A percentile compares a stretch with the other conserved stretches of the same genome.
These are phyloP conservation scores for Noctua janthina DNA, from an alignment of 2,888 invertebrate species.

Conservation along the genomic window DNA sequence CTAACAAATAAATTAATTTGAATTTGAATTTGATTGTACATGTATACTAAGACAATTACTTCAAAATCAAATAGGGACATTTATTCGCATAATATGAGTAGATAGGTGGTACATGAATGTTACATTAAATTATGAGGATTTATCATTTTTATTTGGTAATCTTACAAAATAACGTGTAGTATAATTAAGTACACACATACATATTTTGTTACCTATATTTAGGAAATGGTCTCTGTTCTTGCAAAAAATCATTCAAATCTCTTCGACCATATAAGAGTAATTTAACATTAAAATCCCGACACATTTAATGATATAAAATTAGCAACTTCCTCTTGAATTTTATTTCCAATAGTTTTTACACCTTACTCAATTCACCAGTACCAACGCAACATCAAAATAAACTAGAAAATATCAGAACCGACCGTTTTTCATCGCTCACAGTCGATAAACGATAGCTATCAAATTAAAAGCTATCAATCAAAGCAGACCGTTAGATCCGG, in stretches of 20 bases:
- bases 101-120: too few relatives aligned
- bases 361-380: background rate
- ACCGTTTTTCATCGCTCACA: slow-evolving; percentile 51
- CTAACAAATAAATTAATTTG: too few relatives aligned
- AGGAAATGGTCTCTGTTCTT: too few relatives aligned
- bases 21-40: too few relatives aligned
- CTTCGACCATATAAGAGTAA: background rate
- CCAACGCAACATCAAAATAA: slow-evolving; percentile 29
- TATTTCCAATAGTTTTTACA: background rate
- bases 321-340: background rate
- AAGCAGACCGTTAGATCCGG: slow-evolving; percentile 55
- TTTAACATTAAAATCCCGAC: background rate
- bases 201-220: too few relatives aligned
- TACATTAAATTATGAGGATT: too few relatives aligned
- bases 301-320: background rate
- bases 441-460: slow-evolving; percentile 66
- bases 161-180: too few relatives aligned
- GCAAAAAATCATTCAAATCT: too few relatives aligned
- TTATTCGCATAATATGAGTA: too few relatives aligned
- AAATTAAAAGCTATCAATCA: slow-evolving; percentile 70
- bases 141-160: too few relatives aligned
- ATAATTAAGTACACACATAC: too few relatives aligned
- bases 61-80: too few relatives aligned
- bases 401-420: slow-evolving; percentile 43
- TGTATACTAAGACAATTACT: background rate